Conservation (phyloP, 2,797 vertebrate species). For the Lepilemur septentrionalis region DNA sequence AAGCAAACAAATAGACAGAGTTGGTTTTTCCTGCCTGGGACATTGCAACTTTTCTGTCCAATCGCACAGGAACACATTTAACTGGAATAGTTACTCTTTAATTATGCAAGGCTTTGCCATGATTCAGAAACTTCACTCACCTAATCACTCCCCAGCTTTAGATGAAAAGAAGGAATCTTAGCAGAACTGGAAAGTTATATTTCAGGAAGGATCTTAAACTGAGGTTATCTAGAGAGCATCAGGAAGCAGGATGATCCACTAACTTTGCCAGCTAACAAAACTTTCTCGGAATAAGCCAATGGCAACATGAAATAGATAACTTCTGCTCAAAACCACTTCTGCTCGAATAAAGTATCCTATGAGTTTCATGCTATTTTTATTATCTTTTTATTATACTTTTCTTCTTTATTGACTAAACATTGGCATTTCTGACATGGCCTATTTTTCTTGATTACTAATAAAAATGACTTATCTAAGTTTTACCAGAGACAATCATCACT, state of each 20-base stretch:
- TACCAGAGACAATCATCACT: neutral
- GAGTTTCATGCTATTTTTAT: neutral
- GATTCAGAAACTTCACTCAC: neutral
- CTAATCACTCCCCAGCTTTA: neutral
- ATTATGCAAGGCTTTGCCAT: neutral
- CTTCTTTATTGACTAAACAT: neutral
- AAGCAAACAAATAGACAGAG: neutral
- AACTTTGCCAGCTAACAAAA: neutral
- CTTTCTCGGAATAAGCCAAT: neutral
- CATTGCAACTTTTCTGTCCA: neutral
- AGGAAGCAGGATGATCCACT: neutral
- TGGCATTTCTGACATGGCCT: neutral
- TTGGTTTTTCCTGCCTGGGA: neutral
- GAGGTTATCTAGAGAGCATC: neutral
- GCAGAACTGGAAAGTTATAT: neutral
- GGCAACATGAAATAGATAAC: neutral
- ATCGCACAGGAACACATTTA: neutral
- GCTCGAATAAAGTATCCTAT: neutral
- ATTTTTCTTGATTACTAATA: neutral
- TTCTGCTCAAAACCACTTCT: neutral
- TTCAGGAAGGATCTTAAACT: neutral
- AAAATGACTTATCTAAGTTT: neutral
- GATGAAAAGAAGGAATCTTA: neutral
- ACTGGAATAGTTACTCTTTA: neutral
- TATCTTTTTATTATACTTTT: neutral